phyloP scores from a whole-genome alignment of 2,888 invertebrate genomes.

The Mesorhabditis sp. region DNA sequence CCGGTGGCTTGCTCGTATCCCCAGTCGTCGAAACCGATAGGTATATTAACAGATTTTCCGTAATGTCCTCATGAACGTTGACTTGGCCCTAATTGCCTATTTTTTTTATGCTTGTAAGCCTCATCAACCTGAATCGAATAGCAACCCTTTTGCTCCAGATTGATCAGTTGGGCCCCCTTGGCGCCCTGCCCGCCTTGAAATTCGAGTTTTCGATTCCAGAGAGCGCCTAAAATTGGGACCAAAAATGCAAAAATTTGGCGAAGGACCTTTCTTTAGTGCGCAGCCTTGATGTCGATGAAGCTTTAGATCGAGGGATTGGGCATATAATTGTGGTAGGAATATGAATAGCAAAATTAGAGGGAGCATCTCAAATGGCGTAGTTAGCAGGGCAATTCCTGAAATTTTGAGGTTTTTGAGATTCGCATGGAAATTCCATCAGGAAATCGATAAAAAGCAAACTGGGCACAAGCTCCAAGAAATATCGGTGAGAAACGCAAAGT shows the following conservation, averaged over 20 bases:
- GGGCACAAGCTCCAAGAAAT: too few relatives aligned
- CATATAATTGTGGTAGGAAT: neutral
- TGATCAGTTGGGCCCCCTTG: slow-evolving; percentile 26
- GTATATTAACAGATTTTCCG: slow-evolving; percentile 32
- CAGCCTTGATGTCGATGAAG: slow-evolving; percentile 38
- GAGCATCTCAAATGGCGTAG: too few relatives aligned
- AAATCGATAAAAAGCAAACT: too few relatives aligned
- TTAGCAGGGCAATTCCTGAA: too few relatives aligned
- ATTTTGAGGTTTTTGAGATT: too few relatives aligned
- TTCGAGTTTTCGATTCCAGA: slow-evolving; percentile 35
- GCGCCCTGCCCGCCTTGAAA: slow-evolving; percentile 33
- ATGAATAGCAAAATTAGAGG: neutral
- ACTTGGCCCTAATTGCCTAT: slow-evolving; percentile 27
- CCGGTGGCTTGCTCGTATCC: slow-evolving; percentile 30
- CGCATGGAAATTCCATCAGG: too few relatives aligned
- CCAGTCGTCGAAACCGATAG: slow-evolving; percentile 37
- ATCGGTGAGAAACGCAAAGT: too few relatives aligned
- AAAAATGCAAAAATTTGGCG: neutral
- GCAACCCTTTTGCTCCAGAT: slow-evolving; percentile 32
- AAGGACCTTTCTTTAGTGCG: slow-evolving; percentile 23
- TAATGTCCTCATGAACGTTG: slow-evolving; percentile 32
- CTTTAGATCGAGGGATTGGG: slow-evolving; percentile 28
- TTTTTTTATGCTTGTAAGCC: too few relatives aligned
- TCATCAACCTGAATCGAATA: slow-evolving; percentile 31
- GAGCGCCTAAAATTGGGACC: slow-evolving; percentile 17